Evolutionary conservation across 2,797 vertebrate species (phyloP).

Genomic region (Enteromius argenteus): DNA sequence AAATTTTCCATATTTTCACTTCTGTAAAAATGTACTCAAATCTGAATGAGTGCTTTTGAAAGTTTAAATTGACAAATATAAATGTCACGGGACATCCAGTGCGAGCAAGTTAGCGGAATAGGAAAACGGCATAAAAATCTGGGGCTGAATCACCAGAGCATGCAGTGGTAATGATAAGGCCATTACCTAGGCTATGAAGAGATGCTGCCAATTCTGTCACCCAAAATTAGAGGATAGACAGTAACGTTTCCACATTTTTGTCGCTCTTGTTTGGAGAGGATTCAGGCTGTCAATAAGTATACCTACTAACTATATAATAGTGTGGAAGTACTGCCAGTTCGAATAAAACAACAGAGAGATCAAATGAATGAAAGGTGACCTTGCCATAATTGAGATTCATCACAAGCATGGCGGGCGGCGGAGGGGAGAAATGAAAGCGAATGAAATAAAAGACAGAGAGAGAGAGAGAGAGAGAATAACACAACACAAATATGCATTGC

Average conservation of each 20-base stretch:
- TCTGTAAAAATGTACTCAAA: neutral
- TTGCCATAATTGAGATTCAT: conserved; percentile 88
- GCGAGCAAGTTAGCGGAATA: conserved; percentile 21
- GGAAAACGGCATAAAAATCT: conserved; percentile 68
- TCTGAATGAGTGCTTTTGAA: neutral
- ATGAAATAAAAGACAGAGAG: conserved; percentile 48
- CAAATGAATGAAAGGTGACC: conserved; percentile 83
- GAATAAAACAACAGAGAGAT: conserved; percentile 81
- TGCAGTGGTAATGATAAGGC: conserved; percentile 69
- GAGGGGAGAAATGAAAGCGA: conserved; percentile 69
- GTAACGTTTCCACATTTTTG: conserved; percentile 65
- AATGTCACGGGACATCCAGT: conserved; percentile 40
- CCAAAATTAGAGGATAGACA: conserved; percentile 67
- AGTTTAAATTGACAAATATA: neutral
- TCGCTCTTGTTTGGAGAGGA: conserved; percentile 74
- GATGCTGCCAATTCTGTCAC: conserved; percentile 68
- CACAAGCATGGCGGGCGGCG: conserved; percentile 74
- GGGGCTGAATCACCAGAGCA: conserved; percentile 60
- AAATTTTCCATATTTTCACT: conserved; percentile 39
- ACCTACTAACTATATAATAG: conserved; percentile 70
- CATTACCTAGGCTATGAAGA: conserved; percentile 67
- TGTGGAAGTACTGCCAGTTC: conserved; percentile 83
- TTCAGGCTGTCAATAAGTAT: conserved; percentile 80
- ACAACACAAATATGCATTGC: conserved; percentile 66
- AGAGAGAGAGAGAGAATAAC: conserved; percentile 70